Base-by-base conservation (phyloP, 2,113 vertebrate species). In the Grantiella picta region DNA sequence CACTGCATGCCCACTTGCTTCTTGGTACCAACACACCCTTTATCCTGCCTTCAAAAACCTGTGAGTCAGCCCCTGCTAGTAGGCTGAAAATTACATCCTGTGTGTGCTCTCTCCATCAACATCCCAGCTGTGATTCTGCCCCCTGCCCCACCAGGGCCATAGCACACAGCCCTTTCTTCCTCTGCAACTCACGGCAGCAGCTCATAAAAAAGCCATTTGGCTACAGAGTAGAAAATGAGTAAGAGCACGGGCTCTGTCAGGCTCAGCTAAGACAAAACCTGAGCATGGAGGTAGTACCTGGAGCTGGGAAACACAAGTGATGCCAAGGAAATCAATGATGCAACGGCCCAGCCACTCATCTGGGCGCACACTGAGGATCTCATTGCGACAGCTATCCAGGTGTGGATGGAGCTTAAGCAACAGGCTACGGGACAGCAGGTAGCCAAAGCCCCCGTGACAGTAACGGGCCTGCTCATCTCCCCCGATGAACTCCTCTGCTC, bases 291-390 rank as follows among this genome's bases (percentile, higher is more conserved):
- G n/a, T 11, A 76, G 95, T 98, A 99, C 99, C 99, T 99, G 99
- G 77, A 99, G 98, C 94, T 98, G 97, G 8, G 99, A 99, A 61
- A 99, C 97, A 83, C 99, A 99, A 75, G 98, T 97, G 65, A 99
- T 96, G 56, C 99, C 99, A 82, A 99, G 97, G 73, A 98, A 99
- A 96, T 99, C 99, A 5, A 99, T 99, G 91, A 99, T 98, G 97
- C 99, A 99, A 82, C 99, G 99, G 52, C 99, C 99, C 31, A 99
- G 98, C 99, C 99, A 99, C 96, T 99, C 99, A 8, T 99, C 99
- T 0, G 99, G 98, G 22, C 99, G 98, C 60, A 99, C 98, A 0
- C 99, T 99, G 57, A 99, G 99, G 94, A 99, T 99, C 94, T 99
- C 99, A 25, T 99, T 99, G 12, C 99, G 98, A 72, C 99, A 99